Conservation (phyloP, 2,888 invertebrate genomes). For the Lycia hirtaria region DNA sequence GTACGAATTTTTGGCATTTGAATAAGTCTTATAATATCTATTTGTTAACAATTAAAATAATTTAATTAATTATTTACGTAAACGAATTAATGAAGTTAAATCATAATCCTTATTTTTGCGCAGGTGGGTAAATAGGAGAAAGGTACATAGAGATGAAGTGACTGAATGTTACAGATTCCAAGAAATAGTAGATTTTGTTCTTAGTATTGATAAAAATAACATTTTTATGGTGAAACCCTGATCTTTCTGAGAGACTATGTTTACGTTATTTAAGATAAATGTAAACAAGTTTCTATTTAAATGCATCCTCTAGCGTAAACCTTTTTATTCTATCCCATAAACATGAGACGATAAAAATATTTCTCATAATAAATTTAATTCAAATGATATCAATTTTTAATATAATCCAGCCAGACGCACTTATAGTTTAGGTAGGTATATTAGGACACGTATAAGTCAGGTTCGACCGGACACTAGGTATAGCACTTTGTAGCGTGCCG, state of each 20-base stretch:
- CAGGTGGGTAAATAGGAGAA: neutral
- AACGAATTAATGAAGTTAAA: too few relatives aligned
- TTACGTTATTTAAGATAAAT: slow-evolving; percentile 13
- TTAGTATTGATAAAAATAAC: slow-evolving; percentile 33
- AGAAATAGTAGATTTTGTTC: neutral
- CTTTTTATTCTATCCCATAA: slow-evolving; percentile 10
- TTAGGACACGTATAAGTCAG: too few relatives aligned
- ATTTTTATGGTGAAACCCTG: slow-evolving; percentile 25
- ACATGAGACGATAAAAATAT: slow-evolving; percentile 4
- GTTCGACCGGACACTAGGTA: too few relatives aligned
- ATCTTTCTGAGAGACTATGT: slow-evolving; percentile 19
- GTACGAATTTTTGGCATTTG: too few relatives aligned
- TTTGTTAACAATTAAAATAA: too few relatives aligned
- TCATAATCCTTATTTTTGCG: too few relatives aligned
- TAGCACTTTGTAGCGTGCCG: too few relatives aligned
- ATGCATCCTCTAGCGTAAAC: slow-evolving; percentile 14
- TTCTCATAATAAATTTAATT: slow-evolving; percentile 4
- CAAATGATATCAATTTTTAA: too few relatives aligned
- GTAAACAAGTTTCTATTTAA: slow-evolving; percentile 19
- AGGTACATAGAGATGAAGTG: neutral
- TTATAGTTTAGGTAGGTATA: too few relatives aligned
- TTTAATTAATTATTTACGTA: too few relatives aligned
- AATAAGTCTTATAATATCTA: too few relatives aligned
- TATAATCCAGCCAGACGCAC: too few relatives aligned
- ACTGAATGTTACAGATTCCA: slow-evolving; percentile 5